Evolutionary conservation across 2,888 invertebrate genomes (phyloP).

Genomic region (Caradrina kadenii): DNA sequence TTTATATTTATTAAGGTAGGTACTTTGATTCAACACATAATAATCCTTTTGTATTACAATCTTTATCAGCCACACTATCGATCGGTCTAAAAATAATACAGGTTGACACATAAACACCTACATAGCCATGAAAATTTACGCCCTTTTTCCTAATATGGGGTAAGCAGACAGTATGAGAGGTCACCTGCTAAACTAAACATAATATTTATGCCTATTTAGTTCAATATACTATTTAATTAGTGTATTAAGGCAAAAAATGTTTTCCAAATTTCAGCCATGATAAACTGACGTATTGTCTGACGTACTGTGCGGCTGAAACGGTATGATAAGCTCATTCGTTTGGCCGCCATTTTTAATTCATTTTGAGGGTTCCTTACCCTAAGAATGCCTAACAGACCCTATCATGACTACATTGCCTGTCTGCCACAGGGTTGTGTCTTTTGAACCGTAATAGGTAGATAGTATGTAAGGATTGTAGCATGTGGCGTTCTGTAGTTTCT

Average conservation of each 20-base stretch:
- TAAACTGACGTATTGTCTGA: too few relatives aligned
- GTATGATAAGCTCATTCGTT: neutral
- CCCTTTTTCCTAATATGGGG: neutral
- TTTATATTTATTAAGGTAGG: neutral
- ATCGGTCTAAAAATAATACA: slow-evolving; percentile 23
- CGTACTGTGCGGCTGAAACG: neutral
- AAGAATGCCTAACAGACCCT: too few relatives aligned
- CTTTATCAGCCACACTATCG: slow-evolving; percentile 31
- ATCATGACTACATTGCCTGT: too few relatives aligned
- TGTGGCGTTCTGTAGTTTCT: too few relatives aligned
- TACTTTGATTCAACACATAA: slow-evolving; percentile 4
- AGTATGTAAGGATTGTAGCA: too few relatives aligned
- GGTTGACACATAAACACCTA: neutral
- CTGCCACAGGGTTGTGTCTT: too few relatives aligned
- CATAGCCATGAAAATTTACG: neutral
- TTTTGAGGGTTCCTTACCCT: too few relatives aligned
- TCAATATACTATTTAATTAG: too few relatives aligned
- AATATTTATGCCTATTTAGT: too few relatives aligned
- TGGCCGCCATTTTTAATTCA: neutral
- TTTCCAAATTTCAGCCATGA: too few relatives aligned
- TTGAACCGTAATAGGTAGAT: too few relatives aligned
- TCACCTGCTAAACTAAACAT: neutral
- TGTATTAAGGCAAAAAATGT: too few relatives aligned
- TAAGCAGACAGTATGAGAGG: neutral
- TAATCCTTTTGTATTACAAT: slow-evolving; percentile 13